These are phyloP conservation scores for Anolis apletophallus DNA, from an alignment of 2,797 vertebrate genomes.

Conservation along the genomic window DNA sequence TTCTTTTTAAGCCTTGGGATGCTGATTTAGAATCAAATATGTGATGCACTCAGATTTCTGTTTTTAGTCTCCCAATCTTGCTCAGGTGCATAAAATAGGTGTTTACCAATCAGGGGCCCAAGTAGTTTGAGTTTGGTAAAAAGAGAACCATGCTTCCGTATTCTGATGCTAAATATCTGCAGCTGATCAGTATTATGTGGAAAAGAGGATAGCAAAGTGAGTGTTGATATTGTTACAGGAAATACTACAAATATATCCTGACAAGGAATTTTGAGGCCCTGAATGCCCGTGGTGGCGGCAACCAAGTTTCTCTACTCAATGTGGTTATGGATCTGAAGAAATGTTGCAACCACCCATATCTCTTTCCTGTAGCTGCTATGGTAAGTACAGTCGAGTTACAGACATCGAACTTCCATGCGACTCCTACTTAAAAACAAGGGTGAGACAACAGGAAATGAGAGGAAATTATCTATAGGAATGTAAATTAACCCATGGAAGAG, in stretches of 20 bases:
- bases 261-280: constrained; percentile 98
- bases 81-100: background rate
- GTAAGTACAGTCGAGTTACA: constrained; percentile 73
- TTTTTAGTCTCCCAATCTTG: background rate
- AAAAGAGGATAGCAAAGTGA: background rate
- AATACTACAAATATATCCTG: constrained; percentile 98
- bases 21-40: constrained; percentile 2
- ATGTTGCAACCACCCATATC: constrained; percentile 98
- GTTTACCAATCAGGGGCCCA: background rate
- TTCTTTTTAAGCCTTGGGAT: background rate
- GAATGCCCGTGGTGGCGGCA: constrained; percentile 96
- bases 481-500: no score
- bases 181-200: background rate
- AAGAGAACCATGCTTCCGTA: background rate
- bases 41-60: background rate
- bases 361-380: constrained; percentile 95
- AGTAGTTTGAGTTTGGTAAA: no score
- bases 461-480: no score
- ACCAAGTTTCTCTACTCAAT: constrained; percentile 96
- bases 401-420: no score
- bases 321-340: constrained; percentile 99
- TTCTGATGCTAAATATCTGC: background rate
- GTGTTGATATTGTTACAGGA: constrained; percentile 77
- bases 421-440: no score
- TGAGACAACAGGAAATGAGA: no score